A percentile compares a stretch with the other conserved stretches of the same genome.
These are phyloP conservation scores for Drosophila auraria DNA, from an alignment of 1,140 invertebrate genomes.

Conservation along the genomic window DNA sequence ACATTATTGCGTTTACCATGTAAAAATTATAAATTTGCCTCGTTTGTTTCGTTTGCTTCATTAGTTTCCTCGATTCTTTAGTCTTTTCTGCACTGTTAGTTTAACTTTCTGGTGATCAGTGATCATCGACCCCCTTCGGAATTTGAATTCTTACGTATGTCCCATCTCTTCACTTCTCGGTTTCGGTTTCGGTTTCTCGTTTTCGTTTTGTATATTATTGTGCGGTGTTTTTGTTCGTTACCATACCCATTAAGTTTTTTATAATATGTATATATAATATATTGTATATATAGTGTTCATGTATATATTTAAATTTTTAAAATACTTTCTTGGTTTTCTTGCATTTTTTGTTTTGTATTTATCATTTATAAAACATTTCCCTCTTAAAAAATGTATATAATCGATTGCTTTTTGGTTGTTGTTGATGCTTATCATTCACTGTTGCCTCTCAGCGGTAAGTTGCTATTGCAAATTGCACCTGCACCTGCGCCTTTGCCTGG, in stretches of 20 bases:
- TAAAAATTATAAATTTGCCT: conserved; percentile 81
- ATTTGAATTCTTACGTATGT: conserved; percentile 65
- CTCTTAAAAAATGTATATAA: conserved; percentile 80
- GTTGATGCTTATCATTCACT: conserved; percentile 53
- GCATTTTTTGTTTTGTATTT: conserved; percentile 19
- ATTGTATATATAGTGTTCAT: conserved; percentile 74
- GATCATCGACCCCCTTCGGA: conserved; percentile 26
- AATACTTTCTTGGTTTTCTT: conserved; percentile 76
- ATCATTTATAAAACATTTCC: conserved; percentile 77
- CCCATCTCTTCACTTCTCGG: conserved; percentile 16
- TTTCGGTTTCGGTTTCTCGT: conserved; percentile 13
- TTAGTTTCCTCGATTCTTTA: conserved; percentile 48
- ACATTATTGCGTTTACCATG: conserved; percentile 77
- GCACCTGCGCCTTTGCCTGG: conserved; percentile 12
- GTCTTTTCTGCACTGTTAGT: conserved; percentile 69
- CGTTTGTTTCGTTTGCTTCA: conserved; percentile 22
- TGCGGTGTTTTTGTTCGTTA: conserved; percentile 83
- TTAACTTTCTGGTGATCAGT: conserved; percentile 53
- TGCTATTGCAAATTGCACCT: conserved; percentile 42
- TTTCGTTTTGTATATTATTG: conserved; percentile 79
- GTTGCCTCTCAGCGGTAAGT: conserved; percentile 10
- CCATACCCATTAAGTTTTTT: conserved; percentile 77
- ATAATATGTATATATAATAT: conserved; percentile 77
- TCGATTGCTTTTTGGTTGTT: conserved; percentile 80
- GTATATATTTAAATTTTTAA: conserved; percentile 83